Percentiles rank a stretch among this genome's conserved stretches.
Conservation (phyloP, 2,797 vertebrate genomes). For the Hybognathus amarus region DNA sequence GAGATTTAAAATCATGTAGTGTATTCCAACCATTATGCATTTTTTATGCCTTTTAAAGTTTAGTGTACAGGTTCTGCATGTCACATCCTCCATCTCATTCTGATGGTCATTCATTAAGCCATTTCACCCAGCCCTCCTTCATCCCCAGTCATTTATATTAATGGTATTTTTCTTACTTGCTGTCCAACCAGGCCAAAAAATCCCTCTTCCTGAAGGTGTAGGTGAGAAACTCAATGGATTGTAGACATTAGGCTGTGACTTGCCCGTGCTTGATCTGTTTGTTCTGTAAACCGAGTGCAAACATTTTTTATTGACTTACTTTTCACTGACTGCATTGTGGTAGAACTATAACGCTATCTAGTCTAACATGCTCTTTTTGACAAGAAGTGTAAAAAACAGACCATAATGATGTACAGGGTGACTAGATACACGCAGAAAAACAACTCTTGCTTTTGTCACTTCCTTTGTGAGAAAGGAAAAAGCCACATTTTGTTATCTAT, state of each 20-base stretch:
- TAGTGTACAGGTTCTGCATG: neutral
- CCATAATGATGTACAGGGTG: neutral
- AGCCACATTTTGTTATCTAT: neutral
- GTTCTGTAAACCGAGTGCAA: slow-evolving; percentile 66
- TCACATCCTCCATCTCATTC: slow-evolving; percentile 11
- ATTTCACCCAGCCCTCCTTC: slow-evolving; percentile 18
- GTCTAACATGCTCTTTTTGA: neutral
- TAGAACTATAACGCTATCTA: slow-evolving; percentile 27
- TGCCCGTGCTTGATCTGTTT: slow-evolving; percentile 64
- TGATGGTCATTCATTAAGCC: slow-evolving; percentile 9
- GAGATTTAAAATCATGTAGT: neutral
- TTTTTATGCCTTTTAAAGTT: neutral
- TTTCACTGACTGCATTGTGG: slow-evolving; percentile 58
- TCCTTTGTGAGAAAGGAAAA: slow-evolving; percentile 36
- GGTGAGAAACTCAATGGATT: slow-evolving; percentile 78
- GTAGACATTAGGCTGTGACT: slow-evolving; percentile 61
- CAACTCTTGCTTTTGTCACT: neutral
- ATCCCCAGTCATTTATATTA: slow-evolving; percentile 65
- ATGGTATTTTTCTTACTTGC: slow-evolving; percentile 69
- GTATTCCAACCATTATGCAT: neutral
- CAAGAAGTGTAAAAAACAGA: neutral
- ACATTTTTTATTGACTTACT: slow-evolving; percentile 55
- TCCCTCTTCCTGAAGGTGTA: slow-evolving; percentile 82
- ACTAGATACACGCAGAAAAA: neutral
- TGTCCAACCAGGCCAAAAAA: slow-evolving; percentile 84